Conservation (phyloP, 2,797 vertebrate species). For the Schizothorax lantsangensis region DNA sequence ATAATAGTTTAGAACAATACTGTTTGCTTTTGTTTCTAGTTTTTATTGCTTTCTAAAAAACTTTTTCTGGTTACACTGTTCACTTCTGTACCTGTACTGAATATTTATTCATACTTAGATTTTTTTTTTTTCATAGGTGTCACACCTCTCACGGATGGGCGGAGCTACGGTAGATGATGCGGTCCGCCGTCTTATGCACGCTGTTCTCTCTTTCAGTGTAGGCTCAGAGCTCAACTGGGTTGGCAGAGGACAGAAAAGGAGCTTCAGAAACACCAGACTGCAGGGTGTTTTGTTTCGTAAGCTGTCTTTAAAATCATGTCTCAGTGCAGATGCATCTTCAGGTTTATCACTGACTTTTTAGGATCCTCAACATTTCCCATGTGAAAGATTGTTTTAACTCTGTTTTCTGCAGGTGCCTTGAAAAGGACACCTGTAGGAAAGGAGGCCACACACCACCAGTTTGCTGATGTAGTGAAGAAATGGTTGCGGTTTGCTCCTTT, state of each 20-base stretch:
- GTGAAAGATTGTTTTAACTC: not conserved
- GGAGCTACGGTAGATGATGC: constrained; percentile 72
- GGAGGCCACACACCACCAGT: constrained; percentile 74
- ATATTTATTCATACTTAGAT: constrained; percentile 1
- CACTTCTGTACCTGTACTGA: not conserved
- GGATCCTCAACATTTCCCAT: not conserved
- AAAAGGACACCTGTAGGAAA: constrained; percentile 71
- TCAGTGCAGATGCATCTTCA: not conserved
- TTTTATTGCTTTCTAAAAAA: not conserved
- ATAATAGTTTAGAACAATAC: not conserved
- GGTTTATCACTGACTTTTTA: not conserved
- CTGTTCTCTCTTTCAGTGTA: constrained; percentile 70
- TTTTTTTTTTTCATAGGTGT: constrained; percentile 63
- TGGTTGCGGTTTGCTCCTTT: constrained; percentile 73
- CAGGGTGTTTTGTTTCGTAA: constrained; percentile 74
- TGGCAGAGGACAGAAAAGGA: constrained; percentile 71
- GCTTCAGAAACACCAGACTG: constrained; percentile 71
- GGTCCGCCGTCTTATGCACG: constrained; percentile 69
- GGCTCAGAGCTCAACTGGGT: constrained; percentile 74
- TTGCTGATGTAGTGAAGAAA: constrained; percentile 72
- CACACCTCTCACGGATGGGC: constrained; percentile 71
- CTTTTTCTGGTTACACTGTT: not conserved
- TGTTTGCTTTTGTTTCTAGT: not conserved
- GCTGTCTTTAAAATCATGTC: constrained; percentile 32
- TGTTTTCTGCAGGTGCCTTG: constrained; percentile 64